Conservation (phyloP, 64 coral and sea anemone species). For the Anthopleura sola region DNA sequence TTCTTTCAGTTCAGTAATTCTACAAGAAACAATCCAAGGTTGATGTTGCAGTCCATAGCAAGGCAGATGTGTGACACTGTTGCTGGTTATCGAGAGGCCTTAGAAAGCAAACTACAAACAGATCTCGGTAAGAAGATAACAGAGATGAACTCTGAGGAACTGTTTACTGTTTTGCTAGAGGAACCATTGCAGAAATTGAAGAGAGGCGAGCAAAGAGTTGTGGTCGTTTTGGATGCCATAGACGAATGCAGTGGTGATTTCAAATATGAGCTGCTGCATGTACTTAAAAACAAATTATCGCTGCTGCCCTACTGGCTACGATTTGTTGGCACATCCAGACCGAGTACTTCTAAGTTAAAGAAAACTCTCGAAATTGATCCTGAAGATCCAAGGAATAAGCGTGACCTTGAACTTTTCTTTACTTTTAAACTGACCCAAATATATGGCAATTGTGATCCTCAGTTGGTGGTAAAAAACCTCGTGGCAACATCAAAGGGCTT, state of each 20-base stretch:
- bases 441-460: too few relatives aligned
- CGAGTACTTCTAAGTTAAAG: neutral
- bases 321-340: neutral
- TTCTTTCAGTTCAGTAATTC: slow-evolving; percentile 56
- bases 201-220: neutral
- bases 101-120: slow-evolving; percentile 37
- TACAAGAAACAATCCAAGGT: slow-evolving; percentile 44
- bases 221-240: slow-evolving; percentile 6
- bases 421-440: neutral
- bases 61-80: slow-evolving; percentile 37
- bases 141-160: slow-evolving; percentile 33
- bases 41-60: slow-evolving; percentile 58
- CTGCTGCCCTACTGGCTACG: neutral
- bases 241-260: neutral
- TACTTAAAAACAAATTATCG: neutral
- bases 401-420: neutral
- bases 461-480: slow-evolving; percentile 15
- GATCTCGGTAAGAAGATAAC: neutral
- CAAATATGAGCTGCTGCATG: neutral
- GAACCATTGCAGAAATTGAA: slow-evolving; percentile 8
- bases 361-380: neutral
- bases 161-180: slow-evolving; percentile 47
- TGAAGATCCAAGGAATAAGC: neutral
- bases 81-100: slow-evolving; percentile 28
- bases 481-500: slow-evolving; percentile 26